Conservation (phyloP, 1,140 invertebrate species). For the Calliopsis andreniformis region DNA sequence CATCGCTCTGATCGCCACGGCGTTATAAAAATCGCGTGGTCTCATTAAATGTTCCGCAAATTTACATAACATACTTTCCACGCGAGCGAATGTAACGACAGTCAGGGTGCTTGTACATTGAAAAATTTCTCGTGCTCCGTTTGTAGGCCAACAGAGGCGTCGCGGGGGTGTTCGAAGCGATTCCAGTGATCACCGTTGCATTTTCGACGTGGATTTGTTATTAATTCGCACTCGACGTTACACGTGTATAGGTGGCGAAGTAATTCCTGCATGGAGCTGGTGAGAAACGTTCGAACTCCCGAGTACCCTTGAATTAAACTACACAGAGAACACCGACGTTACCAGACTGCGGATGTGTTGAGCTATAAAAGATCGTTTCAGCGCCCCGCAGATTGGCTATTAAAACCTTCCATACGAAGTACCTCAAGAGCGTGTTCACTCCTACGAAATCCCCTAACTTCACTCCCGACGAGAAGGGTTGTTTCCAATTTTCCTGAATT, state of each 20-base stretch:
- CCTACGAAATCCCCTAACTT: constrained; percentile 60
- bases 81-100: not conserved
- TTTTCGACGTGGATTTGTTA: constrained; percentile 19
- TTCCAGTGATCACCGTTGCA: not conserved
- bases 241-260: not conserved
- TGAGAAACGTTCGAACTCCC: constrained; percentile 44
- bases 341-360: constrained; percentile 45
- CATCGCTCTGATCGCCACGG: not conserved
- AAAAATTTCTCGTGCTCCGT: constrained; percentile 4
- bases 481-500: constrained; percentile 71
- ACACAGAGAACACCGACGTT: constrained; percentile 19
- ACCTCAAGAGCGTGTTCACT: constrained; percentile 56
- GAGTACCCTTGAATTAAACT: constrained; percentile 62
- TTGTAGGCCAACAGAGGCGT: not conserved
- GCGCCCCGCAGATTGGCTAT: constrained; percentile 67
- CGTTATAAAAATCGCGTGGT: constrained; percentile 17
- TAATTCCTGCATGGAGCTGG: constrained; percentile 16
- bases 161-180: not conserved
- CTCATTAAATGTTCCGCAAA: constrained; percentile 15
- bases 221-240: constrained; percentile 1
- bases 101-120: constrained; percentile 9
- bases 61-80: constrained; percentile 26
- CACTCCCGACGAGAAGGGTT: constrained; percentile 61
- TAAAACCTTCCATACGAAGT: constrained; percentile 68
- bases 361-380: constrained; percentile 66